A percentile compares a stretch with the other conserved stretches of the same genome.
Evolutionary conservation across 1,140 invertebrate species (phyloP).

Genomic region (Eriocheir sinensis): DNA sequence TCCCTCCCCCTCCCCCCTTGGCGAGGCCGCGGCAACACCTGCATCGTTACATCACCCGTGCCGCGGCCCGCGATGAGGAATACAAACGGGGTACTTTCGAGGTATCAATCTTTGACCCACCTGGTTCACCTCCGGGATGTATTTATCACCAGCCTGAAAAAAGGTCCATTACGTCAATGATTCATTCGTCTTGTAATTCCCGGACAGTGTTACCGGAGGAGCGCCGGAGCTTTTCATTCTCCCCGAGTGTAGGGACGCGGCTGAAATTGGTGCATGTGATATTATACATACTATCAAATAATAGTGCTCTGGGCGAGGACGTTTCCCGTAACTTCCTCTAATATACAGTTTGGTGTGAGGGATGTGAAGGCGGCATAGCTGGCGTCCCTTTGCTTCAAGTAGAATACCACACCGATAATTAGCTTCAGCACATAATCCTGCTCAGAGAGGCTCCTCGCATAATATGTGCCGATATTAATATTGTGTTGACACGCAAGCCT

Average conservation of each 20-base stretch:
- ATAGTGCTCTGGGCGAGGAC: conserved; percentile 55
- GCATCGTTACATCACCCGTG: background rate
- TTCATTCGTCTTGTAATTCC: background rate
- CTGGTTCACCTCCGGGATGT: background rate
- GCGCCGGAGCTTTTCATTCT: background rate
- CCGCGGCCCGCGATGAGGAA: background rate
- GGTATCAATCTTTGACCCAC: background rate
- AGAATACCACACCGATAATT: conserved; percentile 64
- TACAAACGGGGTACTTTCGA: background rate
- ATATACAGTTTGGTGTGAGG: conserved; percentile 36
- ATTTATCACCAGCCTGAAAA: background rate
- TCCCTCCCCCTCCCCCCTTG: background rate
- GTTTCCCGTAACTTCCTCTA: background rate
- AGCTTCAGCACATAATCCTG: conserved; percentile 66
- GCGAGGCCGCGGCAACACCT: background rate
- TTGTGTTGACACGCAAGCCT: conserved; percentile 47
- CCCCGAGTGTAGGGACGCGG: background rate
- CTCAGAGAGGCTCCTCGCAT: conserved; percentile 57
- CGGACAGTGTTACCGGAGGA: background rate
- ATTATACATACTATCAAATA: conserved; percentile 62
- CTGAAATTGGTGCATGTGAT: conserved; percentile 10
- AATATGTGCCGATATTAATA: conserved; percentile 65
- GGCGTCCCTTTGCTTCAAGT: conserved; percentile 44
- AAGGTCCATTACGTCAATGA: background rate
- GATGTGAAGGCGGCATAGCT: background rate